A percentile compares a stretch with the other conserved stretches of the same genome.
These are phyloP conservation scores for Malurus elegans DNA, from an alignment of 2,113 vertebrate genomes.

Conservation along the genomic window DNA sequence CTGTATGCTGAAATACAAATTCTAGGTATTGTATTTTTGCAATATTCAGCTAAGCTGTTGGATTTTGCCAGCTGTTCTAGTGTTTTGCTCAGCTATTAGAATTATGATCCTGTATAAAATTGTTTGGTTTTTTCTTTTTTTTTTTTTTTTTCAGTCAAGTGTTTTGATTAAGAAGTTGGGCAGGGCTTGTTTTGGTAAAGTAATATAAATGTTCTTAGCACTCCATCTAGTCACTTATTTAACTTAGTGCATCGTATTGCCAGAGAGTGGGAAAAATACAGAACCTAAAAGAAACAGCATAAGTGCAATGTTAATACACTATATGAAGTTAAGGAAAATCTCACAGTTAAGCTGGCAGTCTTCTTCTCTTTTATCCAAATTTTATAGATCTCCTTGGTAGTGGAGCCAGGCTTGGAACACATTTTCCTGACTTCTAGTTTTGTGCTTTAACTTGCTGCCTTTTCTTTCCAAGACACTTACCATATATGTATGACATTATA, in stretches of 20 bases:
- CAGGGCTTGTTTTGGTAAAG: not conserved
- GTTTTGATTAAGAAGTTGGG: conserved; percentile 13
- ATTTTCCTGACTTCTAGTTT: conserved; percentile 46
- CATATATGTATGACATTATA: conserved; percentile 49
- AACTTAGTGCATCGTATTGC: not conserved
- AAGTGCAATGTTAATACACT: conserved; percentile 62
- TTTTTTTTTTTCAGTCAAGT: not conserved
- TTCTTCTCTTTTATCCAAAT: conserved; percentile 29
- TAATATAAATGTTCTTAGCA: not conserved
- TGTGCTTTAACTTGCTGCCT: conserved; percentile 42
- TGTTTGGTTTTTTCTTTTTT: not conserved
- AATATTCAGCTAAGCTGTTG: not conserved
- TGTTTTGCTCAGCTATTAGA: not conserved
- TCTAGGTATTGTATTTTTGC: not conserved
- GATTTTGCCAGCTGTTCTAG: not conserved
- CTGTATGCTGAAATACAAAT: not conserved
- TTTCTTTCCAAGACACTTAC: conserved; percentile 50
- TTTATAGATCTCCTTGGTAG: conserved; percentile 37
- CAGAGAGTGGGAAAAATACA: not conserved
- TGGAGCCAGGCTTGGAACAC: conserved; percentile 50
- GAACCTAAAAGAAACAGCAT: conserved; percentile 41
- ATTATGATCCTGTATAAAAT: not conserved
- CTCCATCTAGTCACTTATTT: not conserved
- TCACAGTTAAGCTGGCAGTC: conserved; percentile 31
- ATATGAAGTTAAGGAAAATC: conserved; percentile 41